Conservation (phyloP, 2,113 vertebrate species). For the Syrrhaptes paradoxus region DNA sequence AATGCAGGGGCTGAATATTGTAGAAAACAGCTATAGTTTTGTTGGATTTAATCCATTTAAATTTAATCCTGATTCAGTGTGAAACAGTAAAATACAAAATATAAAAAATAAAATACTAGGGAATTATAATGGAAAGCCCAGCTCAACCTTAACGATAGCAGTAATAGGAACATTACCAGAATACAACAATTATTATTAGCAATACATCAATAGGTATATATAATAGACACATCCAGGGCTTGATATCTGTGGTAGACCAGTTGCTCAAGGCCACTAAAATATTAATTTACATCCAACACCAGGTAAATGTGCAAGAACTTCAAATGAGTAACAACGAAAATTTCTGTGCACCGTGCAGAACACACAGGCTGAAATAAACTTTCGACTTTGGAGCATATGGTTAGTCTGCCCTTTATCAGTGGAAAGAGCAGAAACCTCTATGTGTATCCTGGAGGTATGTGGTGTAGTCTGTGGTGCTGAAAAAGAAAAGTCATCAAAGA, state of each 20-base stretch:
- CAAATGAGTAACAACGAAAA: not conserved
- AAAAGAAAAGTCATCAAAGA: not conserved
- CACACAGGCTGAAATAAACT: not conserved
- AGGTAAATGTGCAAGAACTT: slow-evolving; percentile 26
- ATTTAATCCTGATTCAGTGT: slow-evolving; percentile 49
- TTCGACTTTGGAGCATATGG: not conserved
- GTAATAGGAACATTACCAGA: slow-evolving; percentile 7
- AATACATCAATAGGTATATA: slow-evolving; percentile 43
- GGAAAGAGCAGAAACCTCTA: not conserved
- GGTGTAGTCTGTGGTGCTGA: not conserved
- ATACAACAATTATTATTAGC: slow-evolving; percentile 25
- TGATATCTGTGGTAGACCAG: slow-evolving; percentile 46
- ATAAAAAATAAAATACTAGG: slow-evolving; percentile 51
- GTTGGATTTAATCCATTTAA: slow-evolving; percentile 16
- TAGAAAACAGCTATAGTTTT: not conserved
- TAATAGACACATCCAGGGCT: slow-evolving; percentile 42
- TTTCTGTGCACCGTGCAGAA: not conserved
- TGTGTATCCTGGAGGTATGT: not conserved
- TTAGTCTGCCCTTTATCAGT: not conserved
- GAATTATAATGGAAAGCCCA: slow-evolving; percentile 35
- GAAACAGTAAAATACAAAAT: slow-evolving; percentile 56
- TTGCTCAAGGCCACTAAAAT: slow-evolving; percentile 71
- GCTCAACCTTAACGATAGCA: not conserved
- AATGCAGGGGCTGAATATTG: not conserved
- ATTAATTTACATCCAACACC: slow-evolving; percentile 16